These are phyloP conservation scores for Eumerus sabulonum DNA, from an alignment of 2,888 invertebrate genomes.

Conservation along the genomic window DNA sequence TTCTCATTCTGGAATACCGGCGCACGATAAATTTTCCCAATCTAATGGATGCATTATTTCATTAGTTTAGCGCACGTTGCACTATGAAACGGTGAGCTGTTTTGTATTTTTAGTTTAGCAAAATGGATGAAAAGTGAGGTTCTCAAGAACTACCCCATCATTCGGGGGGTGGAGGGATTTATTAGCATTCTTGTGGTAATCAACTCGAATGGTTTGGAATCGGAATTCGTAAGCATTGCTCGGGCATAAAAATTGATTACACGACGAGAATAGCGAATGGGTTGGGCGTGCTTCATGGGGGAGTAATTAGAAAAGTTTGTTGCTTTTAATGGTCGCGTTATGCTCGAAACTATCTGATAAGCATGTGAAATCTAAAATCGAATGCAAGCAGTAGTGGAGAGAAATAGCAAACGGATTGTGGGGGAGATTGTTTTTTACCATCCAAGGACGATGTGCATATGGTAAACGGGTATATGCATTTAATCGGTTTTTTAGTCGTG, in stretches of 20 bases:
- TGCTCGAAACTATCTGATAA: slow-evolving; percentile 48
- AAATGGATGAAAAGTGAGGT: not conserved
- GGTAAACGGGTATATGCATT: not conserved
- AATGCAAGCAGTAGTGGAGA: slow-evolving; percentile 7
- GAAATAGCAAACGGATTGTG: too few species aligned
- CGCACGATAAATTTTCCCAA: slow-evolving; percentile 41
- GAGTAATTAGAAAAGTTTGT: slow-evolving; percentile 66
- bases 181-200: slow-evolving; percentile 55
- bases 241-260: slow-evolving; percentile 36
- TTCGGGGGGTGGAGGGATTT: slow-evolving; percentile 38
- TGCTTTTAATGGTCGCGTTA: slow-evolving; percentile 53
- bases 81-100: not conserved
- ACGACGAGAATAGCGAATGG: not conserved
- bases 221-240: slow-evolving; percentile 58
- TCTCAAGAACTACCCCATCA: too few species aligned
- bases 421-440: slow-evolving; percentile 1
- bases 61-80: slow-evolving; percentile 19
- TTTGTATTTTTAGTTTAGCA: slow-evolving; percentile 27
- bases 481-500: not conserved
- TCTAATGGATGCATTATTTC: slow-evolving; percentile 63
- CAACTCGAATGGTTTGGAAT: slow-evolving; percentile 49
- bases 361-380: slow-evolving; percentile 33
- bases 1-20: slow-evolving; percentile 9
- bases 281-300: not conserved
- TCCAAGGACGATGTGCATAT: slow-evolving; percentile 9